Conservation (phyloP, 2,113 vertebrate species). For the Amia ocellicauda region DNA sequence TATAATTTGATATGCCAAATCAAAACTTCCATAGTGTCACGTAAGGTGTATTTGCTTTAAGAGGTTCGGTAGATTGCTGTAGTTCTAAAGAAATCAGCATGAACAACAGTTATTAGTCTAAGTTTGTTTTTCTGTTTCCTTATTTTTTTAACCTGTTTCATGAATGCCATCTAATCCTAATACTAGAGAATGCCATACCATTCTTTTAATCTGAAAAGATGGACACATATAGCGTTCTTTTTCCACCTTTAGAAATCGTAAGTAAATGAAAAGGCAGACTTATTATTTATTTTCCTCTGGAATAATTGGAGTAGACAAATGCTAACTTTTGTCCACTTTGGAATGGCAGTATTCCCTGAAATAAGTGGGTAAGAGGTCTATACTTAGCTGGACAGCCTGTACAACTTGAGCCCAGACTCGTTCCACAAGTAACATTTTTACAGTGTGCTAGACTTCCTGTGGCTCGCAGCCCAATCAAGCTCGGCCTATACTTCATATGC, state of each 20-base stretch:
- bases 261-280: not conserved
- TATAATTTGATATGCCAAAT: too few relatives aligned
- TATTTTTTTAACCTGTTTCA: too few relatives aligned
- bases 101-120: too few relatives aligned
- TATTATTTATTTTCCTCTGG: not conserved
- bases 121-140: too few relatives aligned
- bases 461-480: slow-evolving; percentile 52
- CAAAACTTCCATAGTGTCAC: too few relatives aligned
- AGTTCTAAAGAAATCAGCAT: too few relatives aligned
- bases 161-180: too few relatives aligned
- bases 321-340: not conserved
- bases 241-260: not conserved
- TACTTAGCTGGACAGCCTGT: not conserved
- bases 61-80: too few relatives aligned
- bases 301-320: not conserved
- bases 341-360: not conserved
- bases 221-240: too few relatives aligned
- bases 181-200: too few relatives aligned
- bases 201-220: too few relatives aligned
- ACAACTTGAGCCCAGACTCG: not conserved
- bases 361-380: not conserved
- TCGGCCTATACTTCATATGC: slow-evolving; percentile 51
- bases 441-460: slow-evolving; percentile 57
- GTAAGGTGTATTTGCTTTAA: too few relatives aligned
- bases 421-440: slow-evolving; percentile 30